phyloP scores from a whole-genome alignment of 2,113 vertebrate genomes.

The Python bivittatus region DNA sequence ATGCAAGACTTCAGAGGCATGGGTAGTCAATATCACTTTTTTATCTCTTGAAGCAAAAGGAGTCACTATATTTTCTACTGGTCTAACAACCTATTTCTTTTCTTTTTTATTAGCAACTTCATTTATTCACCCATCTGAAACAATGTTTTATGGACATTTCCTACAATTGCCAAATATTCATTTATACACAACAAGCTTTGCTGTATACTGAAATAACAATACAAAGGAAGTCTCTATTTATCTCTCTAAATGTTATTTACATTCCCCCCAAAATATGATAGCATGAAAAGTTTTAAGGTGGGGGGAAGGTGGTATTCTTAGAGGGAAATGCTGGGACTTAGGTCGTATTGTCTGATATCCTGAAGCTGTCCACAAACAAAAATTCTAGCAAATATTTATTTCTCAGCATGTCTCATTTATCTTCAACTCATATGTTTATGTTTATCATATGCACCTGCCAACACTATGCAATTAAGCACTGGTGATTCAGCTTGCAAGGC shows the following conservation, averaged over 20 bases:
- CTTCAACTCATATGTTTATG: background rate
- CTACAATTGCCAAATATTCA: background rate
- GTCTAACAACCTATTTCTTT: background rate
- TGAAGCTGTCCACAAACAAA: background rate
- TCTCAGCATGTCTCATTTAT: background rate
- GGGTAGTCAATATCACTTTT: background rate
- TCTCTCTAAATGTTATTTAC: background rate
- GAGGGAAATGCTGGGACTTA: background rate
- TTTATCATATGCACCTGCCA: background rate
- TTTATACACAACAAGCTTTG: background rate
- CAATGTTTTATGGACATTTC: background rate
- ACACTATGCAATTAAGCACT: background rate
- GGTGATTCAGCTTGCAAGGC: background rate
- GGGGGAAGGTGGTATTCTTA: background rate
- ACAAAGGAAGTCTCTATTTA: background rate
- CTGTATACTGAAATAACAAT: background rate
- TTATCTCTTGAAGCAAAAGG: background rate
- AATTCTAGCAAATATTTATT: background rate
- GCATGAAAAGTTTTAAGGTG: background rate
- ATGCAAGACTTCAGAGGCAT: background rate
- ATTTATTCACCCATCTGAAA: background rate
- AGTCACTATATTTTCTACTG: background rate
- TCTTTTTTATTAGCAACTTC: background rate
- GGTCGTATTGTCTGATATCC: background rate
- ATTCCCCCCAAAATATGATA: background rate